Percentiles rank a stretch among this genome's conserved stretches.
Conservation (phyloP, 2,888 invertebrate species). For the Eristalis intricaria region DNA sequence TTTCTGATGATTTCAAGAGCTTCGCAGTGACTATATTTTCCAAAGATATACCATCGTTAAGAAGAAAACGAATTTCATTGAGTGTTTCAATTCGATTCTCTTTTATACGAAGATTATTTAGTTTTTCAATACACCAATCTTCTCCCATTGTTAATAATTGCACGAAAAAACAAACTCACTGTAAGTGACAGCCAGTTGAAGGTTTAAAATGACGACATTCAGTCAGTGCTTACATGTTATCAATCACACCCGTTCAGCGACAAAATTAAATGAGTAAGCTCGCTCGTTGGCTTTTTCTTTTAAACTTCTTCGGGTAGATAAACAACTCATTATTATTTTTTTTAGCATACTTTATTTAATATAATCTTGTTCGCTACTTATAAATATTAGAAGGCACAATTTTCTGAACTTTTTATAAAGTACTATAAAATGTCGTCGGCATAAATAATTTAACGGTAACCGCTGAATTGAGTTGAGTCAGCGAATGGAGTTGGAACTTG, state of each 20-base stretch:
- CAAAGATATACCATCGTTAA: conserved; percentile 79
- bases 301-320: no score
- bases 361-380: no score
- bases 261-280: neutral
- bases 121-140: conserved; percentile 82
- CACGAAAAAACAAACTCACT: conserved; percentile 28
- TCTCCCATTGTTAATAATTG: conserved; percentile 76
- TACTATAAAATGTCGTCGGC: no score
- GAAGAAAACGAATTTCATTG: conserved; percentile 81
- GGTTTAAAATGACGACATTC: neutral
- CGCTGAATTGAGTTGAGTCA: no score
- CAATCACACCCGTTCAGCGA: neutral
- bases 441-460: no score
- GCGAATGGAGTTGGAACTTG: no score
- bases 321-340: no score
- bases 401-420: no score
- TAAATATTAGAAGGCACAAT: no score
- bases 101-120: conserved; percentile 80
- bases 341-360: no score
- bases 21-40: conserved; percentile 80
- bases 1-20: conserved; percentile 83
- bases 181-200: neutral
- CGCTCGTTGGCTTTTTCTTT: no score
- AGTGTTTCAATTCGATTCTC: conserved; percentile 81
- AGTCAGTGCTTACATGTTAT: neutral